Evolutionary conservation across 2,888 invertebrate genomes (phyloP), one percentile per base, ranked within the genome.

Genomic region (Plusia festucae): DNA sequence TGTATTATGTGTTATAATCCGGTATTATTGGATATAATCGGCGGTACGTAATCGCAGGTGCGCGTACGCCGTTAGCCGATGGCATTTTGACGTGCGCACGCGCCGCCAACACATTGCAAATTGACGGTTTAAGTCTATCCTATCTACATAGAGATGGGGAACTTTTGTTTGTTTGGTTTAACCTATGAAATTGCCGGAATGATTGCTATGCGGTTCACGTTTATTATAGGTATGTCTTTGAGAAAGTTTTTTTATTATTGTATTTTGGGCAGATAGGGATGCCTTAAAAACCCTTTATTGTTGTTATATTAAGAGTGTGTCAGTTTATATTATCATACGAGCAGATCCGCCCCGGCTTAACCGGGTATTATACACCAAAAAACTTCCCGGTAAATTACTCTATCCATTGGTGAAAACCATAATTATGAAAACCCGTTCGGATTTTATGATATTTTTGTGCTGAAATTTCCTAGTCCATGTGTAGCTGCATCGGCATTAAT

Each of bases 61-160:
- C 77, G 76, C 78, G 68, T 69, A 73, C 79, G 78, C 84, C 81
- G 82, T 81, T 80, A 83, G 69, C 67, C 75, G 79, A 79, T 84
- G 80, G 81, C 81, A 76, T 84, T 84, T 84, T 85, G 82, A 78
- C 73, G 72, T 67, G 72, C 60, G 70, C 79, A 82, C 77, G 81
- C 70, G 77, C 60, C 74, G 20, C 54, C 51, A 79, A 81, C 85
- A 84, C 81, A 84, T 86, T 84, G 85, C 88, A 89, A 89, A 90
- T 90, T 90, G 86, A 84, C 79, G 83, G 86, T 83, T 86, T 82
- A 74, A 79, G 83, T 79, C 74, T 59, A 71, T 76, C 71, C 72
- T 58, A 70, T 74, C 71, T 68, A 65, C 56, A 60, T 15, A 63
- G 53, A 53, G 78, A 71, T 80, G 52, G 53, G 78, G 32, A 57